phyloP scores from a whole-genome alignment of 2,888 invertebrate genomes.

The Pachycephus smyrnensis region DNA sequence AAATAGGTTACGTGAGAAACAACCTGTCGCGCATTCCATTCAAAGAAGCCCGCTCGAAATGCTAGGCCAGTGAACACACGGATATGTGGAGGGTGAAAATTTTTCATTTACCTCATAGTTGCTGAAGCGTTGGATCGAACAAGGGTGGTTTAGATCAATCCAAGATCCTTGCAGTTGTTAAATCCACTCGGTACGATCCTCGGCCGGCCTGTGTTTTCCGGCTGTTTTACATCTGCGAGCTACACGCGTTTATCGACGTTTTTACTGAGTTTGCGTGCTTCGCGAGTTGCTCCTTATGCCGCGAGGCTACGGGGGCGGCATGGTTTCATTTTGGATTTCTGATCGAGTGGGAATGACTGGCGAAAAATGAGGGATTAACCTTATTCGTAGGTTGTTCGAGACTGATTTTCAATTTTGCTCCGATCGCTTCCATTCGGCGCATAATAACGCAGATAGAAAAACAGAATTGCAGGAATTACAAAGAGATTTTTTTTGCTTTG shows the following conservation, averaged over 20 bases:
- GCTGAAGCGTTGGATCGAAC: no score
- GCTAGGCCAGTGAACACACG: no score
- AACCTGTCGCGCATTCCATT: constrained; percentile 1
- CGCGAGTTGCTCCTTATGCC: constrained; percentile 49
- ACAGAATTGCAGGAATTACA: no score
- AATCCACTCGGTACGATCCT: no score
- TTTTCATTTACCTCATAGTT: not conserved
- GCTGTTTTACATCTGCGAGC: constrained; percentile 9
- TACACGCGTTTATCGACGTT: constrained; percentile 60
- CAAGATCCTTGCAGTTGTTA: no score
- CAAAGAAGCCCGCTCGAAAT: no score
- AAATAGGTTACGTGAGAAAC: constrained; percentile 7
- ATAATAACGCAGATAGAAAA: no score
- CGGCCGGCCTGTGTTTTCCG: constrained; percentile 12
- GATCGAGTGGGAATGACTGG: not conserved
- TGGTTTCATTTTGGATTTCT: constrained; percentile 12
- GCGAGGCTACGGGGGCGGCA: not conserved
- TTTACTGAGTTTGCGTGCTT: constrained; percentile 55
- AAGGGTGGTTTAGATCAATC: no score
- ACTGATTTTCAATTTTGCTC: not conserved
- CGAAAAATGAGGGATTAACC: constrained; percentile 2
- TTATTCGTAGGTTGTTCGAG: not conserved
- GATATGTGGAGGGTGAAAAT: no score
- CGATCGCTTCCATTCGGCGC: no score
- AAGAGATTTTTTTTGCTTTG: no score